Evolutionary conservation across 2,113 vertebrate species (phyloP).

Genomic region (Hippocampus zosterae): DNA sequence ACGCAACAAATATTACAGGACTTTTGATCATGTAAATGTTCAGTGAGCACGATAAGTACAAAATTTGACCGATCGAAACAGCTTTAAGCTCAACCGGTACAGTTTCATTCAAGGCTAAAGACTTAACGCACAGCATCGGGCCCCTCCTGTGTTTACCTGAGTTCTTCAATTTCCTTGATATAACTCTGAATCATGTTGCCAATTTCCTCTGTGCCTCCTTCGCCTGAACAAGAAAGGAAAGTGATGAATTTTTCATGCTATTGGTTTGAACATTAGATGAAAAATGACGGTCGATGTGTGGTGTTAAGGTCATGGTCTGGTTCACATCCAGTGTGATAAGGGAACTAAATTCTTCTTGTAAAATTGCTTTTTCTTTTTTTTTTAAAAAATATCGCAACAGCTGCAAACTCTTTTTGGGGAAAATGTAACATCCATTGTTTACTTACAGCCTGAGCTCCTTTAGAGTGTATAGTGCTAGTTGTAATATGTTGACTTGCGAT

Average conservation of each 20-base stretch:
- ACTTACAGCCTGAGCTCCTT: too few relatives aligned
- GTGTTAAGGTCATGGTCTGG: too few relatives aligned
- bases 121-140: not conserved
- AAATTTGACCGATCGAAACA: not conserved
- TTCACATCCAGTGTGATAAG: too few relatives aligned
- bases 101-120: not conserved
- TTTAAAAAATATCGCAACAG: too few relatives aligned
- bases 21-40: not conserved
- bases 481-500: too few relatives aligned
- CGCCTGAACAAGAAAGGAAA: conserved; percentile 72
- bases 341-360: too few relatives aligned
- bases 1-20: not conserved
- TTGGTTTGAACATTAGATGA: not conserved
- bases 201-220: conserved; percentile 93
- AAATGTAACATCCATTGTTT: too few relatives aligned
- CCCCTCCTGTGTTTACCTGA: conserved; percentile 74
- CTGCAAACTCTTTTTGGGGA: too few relatives aligned
- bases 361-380: too few relatives aligned
- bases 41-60: not conserved
- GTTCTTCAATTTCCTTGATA: conserved; percentile 97
- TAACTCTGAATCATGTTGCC: conserved; percentile 97
- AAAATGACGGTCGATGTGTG: too few relatives aligned
- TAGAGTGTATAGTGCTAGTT: too few relatives aligned
- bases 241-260: not conserved
- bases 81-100: not conserved